phyloP scores from a whole-genome alignment of 2,113 vertebrate genomes.

The Fulica atra region DNA sequence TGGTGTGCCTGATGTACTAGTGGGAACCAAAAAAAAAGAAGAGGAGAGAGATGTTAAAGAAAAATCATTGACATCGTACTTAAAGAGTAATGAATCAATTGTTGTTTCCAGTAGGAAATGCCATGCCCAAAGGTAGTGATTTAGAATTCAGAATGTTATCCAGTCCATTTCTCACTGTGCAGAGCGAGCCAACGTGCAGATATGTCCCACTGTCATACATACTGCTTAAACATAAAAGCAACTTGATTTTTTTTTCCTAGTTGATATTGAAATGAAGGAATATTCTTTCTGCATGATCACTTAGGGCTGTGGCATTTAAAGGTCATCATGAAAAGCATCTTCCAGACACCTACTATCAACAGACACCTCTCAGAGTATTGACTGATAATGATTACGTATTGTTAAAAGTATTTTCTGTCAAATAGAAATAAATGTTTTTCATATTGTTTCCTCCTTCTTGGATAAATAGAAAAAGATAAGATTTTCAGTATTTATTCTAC shows the following conservation, averaged over 20 bases:
- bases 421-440: slow-evolving; percentile 69
- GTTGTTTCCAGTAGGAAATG: not conserved
- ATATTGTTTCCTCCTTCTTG: slow-evolving; percentile 65
- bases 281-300: slow-evolving; percentile 44
- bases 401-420: slow-evolving; percentile 64
- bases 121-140: not conserved
- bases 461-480: slow-evolving; percentile 73
- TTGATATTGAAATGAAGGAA: slow-evolving; percentile 40
- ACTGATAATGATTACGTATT: slow-evolving; percentile 63
- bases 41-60: not conserved
- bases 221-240: not conserved
- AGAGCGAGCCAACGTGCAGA: not conserved
- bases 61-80: not conserved
- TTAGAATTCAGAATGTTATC: slow-evolving; percentile 52
- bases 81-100: not conserved
- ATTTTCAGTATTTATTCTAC: slow-evolving; percentile 69
- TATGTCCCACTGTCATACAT: not conserved
- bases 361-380: slow-evolving; percentile 51
- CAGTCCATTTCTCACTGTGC: not conserved
- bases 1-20: not conserved
- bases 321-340: slow-evolving; percentile 72
- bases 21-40: not conserved
- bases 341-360: slow-evolving; percentile 54
- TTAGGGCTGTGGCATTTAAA: slow-evolving; percentile 74
- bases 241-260: slow-evolving; percentile 16